Conservation (phyloP, 1,140 invertebrate genomes). For the Ceratina calcarata region DNA sequence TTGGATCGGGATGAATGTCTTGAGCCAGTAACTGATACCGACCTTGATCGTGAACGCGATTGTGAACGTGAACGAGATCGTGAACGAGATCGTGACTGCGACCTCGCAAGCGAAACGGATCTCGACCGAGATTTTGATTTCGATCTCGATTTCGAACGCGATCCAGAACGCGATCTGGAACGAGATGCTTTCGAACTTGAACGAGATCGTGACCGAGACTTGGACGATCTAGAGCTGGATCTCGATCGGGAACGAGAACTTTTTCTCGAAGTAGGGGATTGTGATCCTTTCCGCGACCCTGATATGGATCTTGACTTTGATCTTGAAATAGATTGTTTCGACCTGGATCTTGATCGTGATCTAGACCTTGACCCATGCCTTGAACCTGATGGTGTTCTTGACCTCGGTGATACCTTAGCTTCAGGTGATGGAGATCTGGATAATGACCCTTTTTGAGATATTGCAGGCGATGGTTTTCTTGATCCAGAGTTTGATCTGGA, state of each 20-base stretch:
- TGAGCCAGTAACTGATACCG: constrained; percentile 59
- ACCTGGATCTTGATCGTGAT: constrained; percentile 67
- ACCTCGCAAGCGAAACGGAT: constrained; percentile 60
- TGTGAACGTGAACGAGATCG: constrained; percentile 63
- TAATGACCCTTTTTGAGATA: constrained; percentile 41
- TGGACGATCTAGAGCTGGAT: constrained; percentile 60
- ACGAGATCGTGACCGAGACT: constrained; percentile 33
- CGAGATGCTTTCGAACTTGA: constrained; percentile 51
- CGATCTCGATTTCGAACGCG: constrained; percentile 68
- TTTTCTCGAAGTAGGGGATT: constrained; percentile 58
- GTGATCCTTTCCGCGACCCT: constrained; percentile 62
- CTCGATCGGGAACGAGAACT: constrained; percentile 70
- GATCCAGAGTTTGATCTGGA: constrained; percentile 60
- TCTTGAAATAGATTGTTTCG: constrained; percentile 60
- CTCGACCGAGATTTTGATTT: constrained; percentile 54
- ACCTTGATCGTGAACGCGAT: constrained; percentile 69
- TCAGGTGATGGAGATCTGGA: constrained; percentile 61
- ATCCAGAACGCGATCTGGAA: constrained; percentile 64
- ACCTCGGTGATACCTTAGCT: constrained; percentile 61
- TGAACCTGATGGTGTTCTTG: constrained; percentile 60
- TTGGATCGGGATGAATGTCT: constrained; percentile 72
- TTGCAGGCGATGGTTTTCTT: constrained; percentile 54
- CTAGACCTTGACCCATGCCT: constrained; percentile 66
- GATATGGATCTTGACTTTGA: constrained; percentile 70
- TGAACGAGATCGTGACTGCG: constrained; percentile 67